Evolutionary conservation across 2,888 invertebrate species (phyloP), one percentile per base, ranked within the genome.

Genomic region (Pyrrhia umbra): DNA sequence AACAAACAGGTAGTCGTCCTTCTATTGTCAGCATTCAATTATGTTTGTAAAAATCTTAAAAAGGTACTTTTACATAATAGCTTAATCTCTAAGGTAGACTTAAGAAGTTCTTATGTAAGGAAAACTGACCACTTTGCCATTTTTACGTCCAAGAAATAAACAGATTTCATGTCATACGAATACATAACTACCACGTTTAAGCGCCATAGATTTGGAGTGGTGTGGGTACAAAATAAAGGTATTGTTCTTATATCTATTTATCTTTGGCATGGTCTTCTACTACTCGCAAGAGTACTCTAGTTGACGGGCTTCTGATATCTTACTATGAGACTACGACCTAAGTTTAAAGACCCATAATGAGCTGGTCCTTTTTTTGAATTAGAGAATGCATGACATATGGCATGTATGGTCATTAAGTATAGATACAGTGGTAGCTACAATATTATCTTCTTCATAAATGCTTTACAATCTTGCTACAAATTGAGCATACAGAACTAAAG

Each of bases 1-100:
- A 69, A 30, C 27, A 15, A 43, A 60, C 78, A 78, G 75, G 67
- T 74, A 80, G 59, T 39, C 39, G n/a, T 30, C 45, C 34, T 23
- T 51, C 49, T 6, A 61, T 74, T 60, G 63, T 77, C 20, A 65
- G 52, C 16, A 54, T 43, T 46, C 61, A 62, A 57, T 57, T 64
- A 72, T 58, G 9, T 43, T 34, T 34, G 9, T 57, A 57, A 63
- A 50, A 23, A 25, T 71, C 40, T 55, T 63, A 18, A 63, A 58
- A 27, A 10, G 37, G 16, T 23, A 49, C 46, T 61, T 47, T 21
- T 46, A 50, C 16, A 46, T 42, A 69, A 42, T 30, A 42, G 27
- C 34, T 55, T 57, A 30, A 51, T 74, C 34, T 52, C 3, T 34
- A 34, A 9, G 16, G 1, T 9, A 9, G 10, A 42, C n/a, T 30